Evolutionary conservation across 2,888 invertebrate species (phyloP), one percentile per base, ranked within the genome.

Genomic region (Trilocha varians): DNA sequence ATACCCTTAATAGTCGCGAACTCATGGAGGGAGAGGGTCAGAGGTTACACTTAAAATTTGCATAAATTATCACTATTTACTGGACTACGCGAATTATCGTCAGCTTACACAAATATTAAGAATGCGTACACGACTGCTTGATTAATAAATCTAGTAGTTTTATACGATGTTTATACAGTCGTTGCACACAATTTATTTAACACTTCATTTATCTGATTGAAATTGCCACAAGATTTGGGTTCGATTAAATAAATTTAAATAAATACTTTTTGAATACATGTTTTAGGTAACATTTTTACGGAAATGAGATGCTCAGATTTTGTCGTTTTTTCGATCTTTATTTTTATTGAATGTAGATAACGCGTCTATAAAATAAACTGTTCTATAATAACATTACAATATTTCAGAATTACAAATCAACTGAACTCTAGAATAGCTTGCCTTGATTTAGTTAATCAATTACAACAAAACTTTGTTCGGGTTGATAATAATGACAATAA

Each of bases 1-100:
- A 25, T 49, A 49, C 54, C 64, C 62, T 58, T 59, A 51, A 49
- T 50, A 45, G 45, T 44, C 43, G 39, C 43, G 47, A 53, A 51
- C n/a, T 49, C 46, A 52, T 56, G 40, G 42, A 57, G 63, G 65
- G 62, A 53, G 45, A 46, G 54, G 50, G 52, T 48, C 44, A 40
- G 50, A 50, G 49, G 46, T 48, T 45, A 32, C 42, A 51, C 48
- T 42, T 43, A 40, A 46, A 42, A 41, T 38, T 36, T 41, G 25
- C 25, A 25, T 25, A 25, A 25, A 36, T 17, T 36, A 36, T 36
- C 8, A 34, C 14, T 9, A 17, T 36, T 36, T 36, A 36, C 13
- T 18, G 8, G 11, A 25, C 25, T 25, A 4, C 25, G 25, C 25
- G 25, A 2, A n/a, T 11, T 25, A 2, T 3, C 25, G 25, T 25